These are phyloP conservation scores for Piliocolobus tephrosceles DNA, from an alignment of 2,113 vertebrate species.

Conservation along the genomic window DNA sequence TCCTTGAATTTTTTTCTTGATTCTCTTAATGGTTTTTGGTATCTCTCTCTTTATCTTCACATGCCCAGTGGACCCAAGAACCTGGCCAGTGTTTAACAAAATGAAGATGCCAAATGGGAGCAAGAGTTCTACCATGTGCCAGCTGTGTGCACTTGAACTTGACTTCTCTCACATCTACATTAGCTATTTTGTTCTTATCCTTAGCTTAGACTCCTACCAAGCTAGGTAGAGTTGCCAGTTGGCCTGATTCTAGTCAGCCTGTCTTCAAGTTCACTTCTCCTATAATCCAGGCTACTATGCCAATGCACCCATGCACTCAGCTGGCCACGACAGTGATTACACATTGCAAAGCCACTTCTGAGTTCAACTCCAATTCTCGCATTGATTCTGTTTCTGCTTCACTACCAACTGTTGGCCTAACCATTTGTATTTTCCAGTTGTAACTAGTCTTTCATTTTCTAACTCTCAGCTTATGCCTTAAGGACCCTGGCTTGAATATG, in stretches of 20 bases:
- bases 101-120: not conserved
- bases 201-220: not conserved
- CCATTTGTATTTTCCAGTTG: slow-evolving; percentile 26
- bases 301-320: not conserved
- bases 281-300: not conserved
- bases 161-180: not conserved
- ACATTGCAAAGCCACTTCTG: slow-evolving; percentile 6
- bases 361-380: slow-evolving; percentile 12
- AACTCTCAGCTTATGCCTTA: slow-evolving; percentile 28
- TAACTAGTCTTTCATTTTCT: slow-evolving; percentile 21
- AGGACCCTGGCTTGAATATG: not conserved
- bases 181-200: not conserved
- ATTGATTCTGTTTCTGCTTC: slow-evolving; percentile 7
- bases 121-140: not conserved
- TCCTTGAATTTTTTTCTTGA: not conserved
- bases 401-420: not conserved
- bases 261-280: not conserved
- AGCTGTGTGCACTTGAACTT: not conserved
- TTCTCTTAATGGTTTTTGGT: not conserved
- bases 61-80: not conserved
- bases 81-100: not conserved
- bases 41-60: not conserved
- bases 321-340: slow-evolving; percentile 9
- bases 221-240: not conserved
- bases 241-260: not conserved